Conservation (phyloP, 2,797 vertebrate genomes). For the Allobates femoralis region DNA sequence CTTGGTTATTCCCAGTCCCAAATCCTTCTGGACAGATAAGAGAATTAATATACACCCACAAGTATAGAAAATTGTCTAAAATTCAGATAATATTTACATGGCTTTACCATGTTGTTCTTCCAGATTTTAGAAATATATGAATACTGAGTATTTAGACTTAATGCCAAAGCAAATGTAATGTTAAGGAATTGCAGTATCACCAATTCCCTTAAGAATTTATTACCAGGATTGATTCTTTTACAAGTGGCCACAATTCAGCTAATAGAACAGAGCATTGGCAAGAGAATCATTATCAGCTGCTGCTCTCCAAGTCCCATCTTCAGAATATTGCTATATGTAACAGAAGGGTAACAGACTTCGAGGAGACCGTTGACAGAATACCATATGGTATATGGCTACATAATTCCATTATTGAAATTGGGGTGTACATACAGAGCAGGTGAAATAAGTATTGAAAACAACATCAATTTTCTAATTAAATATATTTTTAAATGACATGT, state of each 20-base stretch:
- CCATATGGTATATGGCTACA: no score
- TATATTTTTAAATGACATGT: no score
- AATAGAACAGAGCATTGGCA: not conserved
- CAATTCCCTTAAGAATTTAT: not conserved
- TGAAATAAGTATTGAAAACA: no score
- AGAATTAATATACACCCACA: slow-evolving; percentile 19
- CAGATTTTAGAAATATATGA: not conserved
- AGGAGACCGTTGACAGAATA: no score
- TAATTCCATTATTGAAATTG: no score
- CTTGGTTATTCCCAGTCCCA: slow-evolving; percentile 22
- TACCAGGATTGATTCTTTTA: not conserved
- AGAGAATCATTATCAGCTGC: no score
- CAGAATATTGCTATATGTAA: no score
- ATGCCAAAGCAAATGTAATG: not conserved
- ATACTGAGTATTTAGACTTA: not conserved
- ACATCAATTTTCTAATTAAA: no score
- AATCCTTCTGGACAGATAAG: not conserved
- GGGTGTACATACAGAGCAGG: no score
- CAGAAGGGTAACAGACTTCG: no score
- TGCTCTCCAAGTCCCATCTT: no score
- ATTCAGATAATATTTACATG: not conserved
- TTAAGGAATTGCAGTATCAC: not conserved
- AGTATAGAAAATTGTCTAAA: not conserved
- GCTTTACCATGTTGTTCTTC: not conserved
- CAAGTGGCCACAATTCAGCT: not conserved